Conservation (phyloP, 2,113 vertebrate genomes). For the Salvelinus sp. region DNA sequence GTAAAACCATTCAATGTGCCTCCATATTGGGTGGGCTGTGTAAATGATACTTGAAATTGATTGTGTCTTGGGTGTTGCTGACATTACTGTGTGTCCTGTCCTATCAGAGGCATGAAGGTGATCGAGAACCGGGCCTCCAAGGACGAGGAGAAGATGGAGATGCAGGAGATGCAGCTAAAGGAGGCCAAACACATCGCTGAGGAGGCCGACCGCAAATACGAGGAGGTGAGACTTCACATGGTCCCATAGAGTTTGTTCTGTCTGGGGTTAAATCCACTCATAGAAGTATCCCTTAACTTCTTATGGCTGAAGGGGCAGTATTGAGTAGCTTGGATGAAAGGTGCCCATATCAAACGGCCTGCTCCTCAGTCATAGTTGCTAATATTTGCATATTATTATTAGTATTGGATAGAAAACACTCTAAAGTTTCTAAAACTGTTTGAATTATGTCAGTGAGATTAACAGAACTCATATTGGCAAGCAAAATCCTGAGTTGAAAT, state of each 20-base stretch:
- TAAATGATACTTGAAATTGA: not conserved
- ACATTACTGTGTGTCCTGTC: conserved; percentile 1
- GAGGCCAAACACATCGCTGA: conserved; percentile 98
- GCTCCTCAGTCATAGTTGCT: too few species aligned
- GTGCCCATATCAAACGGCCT: too few species aligned
- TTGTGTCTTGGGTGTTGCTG: not conserved
- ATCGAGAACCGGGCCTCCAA: conserved; percentile 98
- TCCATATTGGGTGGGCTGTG: not conserved
- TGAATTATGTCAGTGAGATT: too few species aligned
- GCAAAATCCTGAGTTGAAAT: too few species aligned
- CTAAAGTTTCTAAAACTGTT: too few species aligned
- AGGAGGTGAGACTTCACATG: conserved; percentile 81
- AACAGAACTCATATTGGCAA: too few species aligned
- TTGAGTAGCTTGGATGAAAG: too few species aligned
- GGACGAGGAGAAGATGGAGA: conserved; percentile 99
- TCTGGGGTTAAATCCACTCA: not conserved
- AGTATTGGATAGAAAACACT: too few species aligned
- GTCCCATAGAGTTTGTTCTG: not conserved
- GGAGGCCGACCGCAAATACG: conserved; percentile 96
- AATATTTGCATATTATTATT: too few species aligned
- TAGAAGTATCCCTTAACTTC: not conserved
- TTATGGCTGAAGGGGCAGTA: too few species aligned
- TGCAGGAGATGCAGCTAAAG: conserved; percentile 97
- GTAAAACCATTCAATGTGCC: not conserved
- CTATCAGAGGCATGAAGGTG: conserved; percentile 94